A percentile compares a stretch with the other conserved stretches of the same genome.
phyloP scores from a whole-genome alignment of 2,797 vertebrate species.

The Gymnothorax reevesii region DNA sequence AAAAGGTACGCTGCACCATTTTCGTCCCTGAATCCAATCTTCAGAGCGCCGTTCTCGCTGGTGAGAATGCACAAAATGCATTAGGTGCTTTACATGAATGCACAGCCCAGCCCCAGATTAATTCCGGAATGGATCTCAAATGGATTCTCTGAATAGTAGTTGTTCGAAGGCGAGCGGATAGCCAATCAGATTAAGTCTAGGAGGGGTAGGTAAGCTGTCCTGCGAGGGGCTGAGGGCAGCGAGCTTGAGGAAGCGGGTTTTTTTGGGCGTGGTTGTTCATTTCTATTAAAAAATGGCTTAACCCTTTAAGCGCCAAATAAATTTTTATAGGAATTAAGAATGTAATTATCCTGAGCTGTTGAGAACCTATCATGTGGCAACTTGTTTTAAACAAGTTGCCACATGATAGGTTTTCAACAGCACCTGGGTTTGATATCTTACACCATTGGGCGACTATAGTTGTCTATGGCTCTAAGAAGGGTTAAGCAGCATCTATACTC shows the following conservation, averaged over 20 bases:
- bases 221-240: background rate
- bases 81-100: background rate
- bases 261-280: background rate
- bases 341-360: no score
- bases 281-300: background rate
- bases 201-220: background rate
- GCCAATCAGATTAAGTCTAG: background rate
- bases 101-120: background rate
- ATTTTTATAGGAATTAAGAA: no score
- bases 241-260: background rate
- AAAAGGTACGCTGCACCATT: background rate
- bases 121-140: background rate
- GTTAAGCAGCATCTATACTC: background rate
- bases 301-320: no score
- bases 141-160: background rate
- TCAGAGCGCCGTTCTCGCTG: background rate
- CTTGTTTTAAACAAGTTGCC: no score
- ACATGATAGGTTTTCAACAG: no score
- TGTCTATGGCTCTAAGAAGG: no score
- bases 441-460: no score
- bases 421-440: no score
- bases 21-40: slow-evolving; percentile 4
- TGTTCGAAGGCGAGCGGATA: background rate
- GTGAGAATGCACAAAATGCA: background rate
- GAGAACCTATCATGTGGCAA: no score